Base-by-base conservation (phyloP, 2,113 vertebrate species). In the Columbina picui region DNA sequence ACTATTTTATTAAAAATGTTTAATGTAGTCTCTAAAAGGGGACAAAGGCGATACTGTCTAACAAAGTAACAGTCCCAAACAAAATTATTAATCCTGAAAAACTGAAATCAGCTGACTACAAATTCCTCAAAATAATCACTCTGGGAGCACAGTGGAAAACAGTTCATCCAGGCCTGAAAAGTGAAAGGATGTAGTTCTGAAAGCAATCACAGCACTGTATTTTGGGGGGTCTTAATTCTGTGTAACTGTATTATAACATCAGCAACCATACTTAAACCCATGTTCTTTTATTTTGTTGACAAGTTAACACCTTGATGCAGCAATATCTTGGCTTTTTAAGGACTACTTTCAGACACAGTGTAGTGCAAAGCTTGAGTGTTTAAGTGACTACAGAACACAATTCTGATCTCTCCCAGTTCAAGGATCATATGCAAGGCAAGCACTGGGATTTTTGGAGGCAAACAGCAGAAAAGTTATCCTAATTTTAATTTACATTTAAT, bases 81-180 rank as follows among this genome's bases (percentile, higher is more conserved):
- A 29, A 76, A 92, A 63, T 17, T 82, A 68, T 57, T 83, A 65
- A 69, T 50, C 30, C 57, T 60, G 12, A 63, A 94, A 82, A 85
- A 59, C 30, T 52, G 25, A 53, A 64, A 60, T 69, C 81, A 65
- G 26, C 53, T 93, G 65, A 73, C 78, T 84, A 68, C 12, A 76
- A 89, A 93, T 85, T 89, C 74, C 74, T 79, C 57, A 65, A 86
- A 77, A 84, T 67, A 93, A 68, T 70, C 23, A 75, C 30, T 71
- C 29, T 0, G 0, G 22, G 9, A 9, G 14, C 59, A 77, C 13
- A 74, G 43, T 9, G 34, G 19, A 47, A 89, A 93, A 43, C 5
- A 70, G 38, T 70, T 86, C 32, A 47, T 7, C 16, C 38, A 74
- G 38, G 23, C 43, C 50, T 41, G 74, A 76, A 60, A 89, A 83